Evolutionary conservation across 2,113 vertebrate species (phyloP), one percentile per base, ranked within the genome.

Genomic region (Hoplias malabaricus): DNA sequence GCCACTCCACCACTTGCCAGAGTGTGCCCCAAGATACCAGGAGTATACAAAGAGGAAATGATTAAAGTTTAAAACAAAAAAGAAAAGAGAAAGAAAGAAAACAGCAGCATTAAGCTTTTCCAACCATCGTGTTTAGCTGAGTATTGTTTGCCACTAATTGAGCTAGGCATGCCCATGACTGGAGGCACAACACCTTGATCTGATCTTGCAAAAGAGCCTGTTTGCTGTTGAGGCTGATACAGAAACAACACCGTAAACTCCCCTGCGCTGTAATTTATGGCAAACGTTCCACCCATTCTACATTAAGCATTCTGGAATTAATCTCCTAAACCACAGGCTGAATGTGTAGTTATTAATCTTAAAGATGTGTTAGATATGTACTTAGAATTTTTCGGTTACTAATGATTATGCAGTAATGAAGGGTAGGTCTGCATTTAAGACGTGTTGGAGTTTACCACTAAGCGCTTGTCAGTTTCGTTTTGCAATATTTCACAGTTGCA

Each of bases 181-280:
- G 23, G 21, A 82, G 76, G 71, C 71, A 38, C 31, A 75, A 82
- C 71, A 82, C 75, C 80, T 82, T 82, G 75, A 74, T 63, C 62
- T 74, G 70, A 82, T 82, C 70, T 75, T 56, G 14, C 25, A 73
- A 25, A n/a, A 68, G 74, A 63, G 69, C 59, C 53, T 73, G 42
- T 77, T 73, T 40, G 68, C 53, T 53, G 63, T n/a, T 61, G 10
- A 59, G 68, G 23, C 73, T 14, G 48, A 63, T 62, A 40, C 12
- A 50, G 38, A 40, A 77, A 66, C 12, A 67, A 19, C 33, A 40
- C 43, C n/a, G 31, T 68, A 59, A 77, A 75, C 34, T n/a, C 61
- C 48, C 11, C 63, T 69, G 43, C 27, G 36, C 50, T 73, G 27
- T 31, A 61, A 38, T 38, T 74, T 63, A 54, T 3, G 21, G 42